Conservation (phyloP, 2,797 vertebrate species). For the Acanthurus leucopareius region DNA sequence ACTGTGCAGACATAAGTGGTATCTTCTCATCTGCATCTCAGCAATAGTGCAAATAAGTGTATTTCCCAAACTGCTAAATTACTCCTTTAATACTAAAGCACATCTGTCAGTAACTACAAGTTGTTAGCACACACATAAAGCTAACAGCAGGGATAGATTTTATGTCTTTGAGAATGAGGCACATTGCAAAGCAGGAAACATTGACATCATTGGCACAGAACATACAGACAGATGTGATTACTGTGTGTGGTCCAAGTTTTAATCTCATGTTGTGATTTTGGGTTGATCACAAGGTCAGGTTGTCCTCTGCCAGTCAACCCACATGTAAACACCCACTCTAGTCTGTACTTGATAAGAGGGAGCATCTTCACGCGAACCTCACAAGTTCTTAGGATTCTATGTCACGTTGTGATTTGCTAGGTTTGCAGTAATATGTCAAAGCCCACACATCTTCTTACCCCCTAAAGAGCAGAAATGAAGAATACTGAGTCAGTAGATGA, state of each 20-base stretch:
- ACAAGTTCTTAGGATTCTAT: constrained; percentile 29
- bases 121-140: background rate
- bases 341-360: constrained; percentile 21
- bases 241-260: constrained; percentile 11
- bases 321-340: constrained; percentile 15
- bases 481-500: constrained; percentile 69
- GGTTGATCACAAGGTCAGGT: constrained; percentile 50
- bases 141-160: background rate
- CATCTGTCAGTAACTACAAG: background rate
- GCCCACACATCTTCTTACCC: constrained; percentile 48
- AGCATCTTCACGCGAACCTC: constrained; percentile 22
- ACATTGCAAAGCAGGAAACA: background rate
- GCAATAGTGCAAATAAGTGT: background rate
- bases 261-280: constrained; percentile 28
- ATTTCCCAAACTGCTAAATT: background rate
- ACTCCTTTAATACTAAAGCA: constrained; percentile 5
- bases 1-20: background rate
- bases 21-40: background rate
- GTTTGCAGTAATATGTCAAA: constrained; percentile 64
- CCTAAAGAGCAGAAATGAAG: constrained; percentile 57
- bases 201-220: constrained; percentile 19
- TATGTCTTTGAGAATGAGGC: background rate
- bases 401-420: constrained; percentile 41
- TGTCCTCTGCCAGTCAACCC: constrained; percentile 22
- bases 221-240: constrained; percentile 35